Evolutionary conservation across 2,113 vertebrate species (phyloP).

Genomic region (Uropsilus gracilis): DNA sequence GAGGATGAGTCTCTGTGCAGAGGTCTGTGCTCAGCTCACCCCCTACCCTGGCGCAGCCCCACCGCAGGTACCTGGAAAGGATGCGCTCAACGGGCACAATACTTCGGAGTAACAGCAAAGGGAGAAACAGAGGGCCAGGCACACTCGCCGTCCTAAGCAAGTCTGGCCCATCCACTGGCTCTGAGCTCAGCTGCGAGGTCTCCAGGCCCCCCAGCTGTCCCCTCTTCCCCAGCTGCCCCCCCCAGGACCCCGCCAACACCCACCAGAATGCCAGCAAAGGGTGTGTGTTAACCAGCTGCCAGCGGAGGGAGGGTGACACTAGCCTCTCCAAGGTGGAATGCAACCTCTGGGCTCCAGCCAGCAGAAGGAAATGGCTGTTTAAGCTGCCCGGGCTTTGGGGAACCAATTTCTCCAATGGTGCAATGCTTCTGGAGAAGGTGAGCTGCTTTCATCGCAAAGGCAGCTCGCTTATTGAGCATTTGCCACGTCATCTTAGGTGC

Average conservation of each 20-base stretch:
- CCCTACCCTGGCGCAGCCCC: accelerated
- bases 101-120: neutral
- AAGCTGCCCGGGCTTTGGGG: neutral
- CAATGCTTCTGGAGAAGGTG: neutral
- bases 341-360: neutral
- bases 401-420: no score
- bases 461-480: neutral
- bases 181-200: neutral
- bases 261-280: neutral
- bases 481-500: neutral
- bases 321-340: neutral
- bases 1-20: neutral
- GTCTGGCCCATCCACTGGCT: neutral
- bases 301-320: slow-evolving; percentile 61
- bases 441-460: neutral
- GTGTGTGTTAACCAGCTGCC: neutral
- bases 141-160: neutral
- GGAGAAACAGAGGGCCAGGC: neutral
- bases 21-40: neutral
- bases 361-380: neutral
- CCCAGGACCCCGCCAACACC: no score
- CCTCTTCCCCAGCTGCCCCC: neutral
- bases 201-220: accelerated
- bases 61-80: neutral
- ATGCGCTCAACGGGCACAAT: neutral